A percentile compares a stretch with the other conserved stretches of the same genome.
Evolutionary conservation across 2,888 invertebrate species (phyloP).

Genomic region (Andrena praecox): DNA sequence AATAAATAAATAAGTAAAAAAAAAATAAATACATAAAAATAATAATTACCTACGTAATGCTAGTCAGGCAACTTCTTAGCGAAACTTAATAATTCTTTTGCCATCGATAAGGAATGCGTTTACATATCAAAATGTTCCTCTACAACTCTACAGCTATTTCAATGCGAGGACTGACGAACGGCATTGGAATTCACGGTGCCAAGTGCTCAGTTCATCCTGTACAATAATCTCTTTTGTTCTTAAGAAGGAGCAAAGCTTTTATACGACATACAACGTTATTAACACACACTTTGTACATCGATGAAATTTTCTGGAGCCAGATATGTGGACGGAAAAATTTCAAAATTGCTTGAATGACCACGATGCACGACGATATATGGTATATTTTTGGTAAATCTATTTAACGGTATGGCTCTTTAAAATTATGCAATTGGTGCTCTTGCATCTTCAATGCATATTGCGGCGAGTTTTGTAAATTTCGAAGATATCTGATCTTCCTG

Average conservation of each 20-base stretch:
- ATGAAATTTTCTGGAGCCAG: slow-evolving; percentile 47
- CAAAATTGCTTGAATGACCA: slow-evolving; percentile 50
- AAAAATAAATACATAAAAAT: slow-evolving; percentile 45
- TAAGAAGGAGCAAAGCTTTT: slow-evolving; percentile 39
- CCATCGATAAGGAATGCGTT: slow-evolving; percentile 36
- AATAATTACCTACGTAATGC: slow-evolving; percentile 33
- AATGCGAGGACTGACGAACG: slow-evolving; percentile 47
- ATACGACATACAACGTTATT: slow-evolving; percentile 30
- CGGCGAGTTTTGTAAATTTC: slow-evolving; percentile 52
- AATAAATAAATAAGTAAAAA: slow-evolving; percentile 50
- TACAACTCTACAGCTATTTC: slow-evolving; percentile 39
- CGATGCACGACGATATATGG: slow-evolving; percentile 22
- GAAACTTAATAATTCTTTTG: slow-evolving; percentile 32
- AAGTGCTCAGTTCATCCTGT: slow-evolving; percentile 42
- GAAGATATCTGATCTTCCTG: slow-evolving; percentile 34
- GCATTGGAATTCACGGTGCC: slow-evolving; percentile 26
- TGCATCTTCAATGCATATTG: slow-evolving; percentile 25
- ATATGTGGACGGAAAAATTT: slow-evolving; percentile 69
- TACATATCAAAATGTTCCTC: slow-evolving; percentile 41
- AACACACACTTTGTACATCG: slow-evolving; percentile 57
- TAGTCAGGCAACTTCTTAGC: slow-evolving; percentile 22
- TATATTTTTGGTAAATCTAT: slow-evolving; percentile 16
- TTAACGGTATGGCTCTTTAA: slow-evolving; percentile 15
- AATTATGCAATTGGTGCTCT: slow-evolving; percentile 14
- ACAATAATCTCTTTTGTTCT: slow-evolving; percentile 43